A percentile compares a stretch with the other conserved stretches of the same genome.
Conservation (phyloP, 2,797 vertebrate species). For the Eulemur mongoz region DNA sequence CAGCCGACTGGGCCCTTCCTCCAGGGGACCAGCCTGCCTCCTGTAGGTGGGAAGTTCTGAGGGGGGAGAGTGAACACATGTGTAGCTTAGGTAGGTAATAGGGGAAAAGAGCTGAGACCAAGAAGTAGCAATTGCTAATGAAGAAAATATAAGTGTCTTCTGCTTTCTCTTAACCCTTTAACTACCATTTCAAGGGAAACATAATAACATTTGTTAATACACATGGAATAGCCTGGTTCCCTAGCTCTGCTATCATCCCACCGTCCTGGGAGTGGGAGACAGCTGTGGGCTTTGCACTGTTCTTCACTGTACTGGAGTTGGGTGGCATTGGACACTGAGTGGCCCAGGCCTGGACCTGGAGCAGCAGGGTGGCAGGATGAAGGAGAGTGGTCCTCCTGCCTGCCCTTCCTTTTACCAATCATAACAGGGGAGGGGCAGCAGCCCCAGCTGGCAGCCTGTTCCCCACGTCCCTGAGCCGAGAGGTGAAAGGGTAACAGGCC, state of each 20-base stretch:
- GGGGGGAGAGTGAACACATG: not conserved
- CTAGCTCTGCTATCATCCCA: not conserved
- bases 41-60: not conserved
- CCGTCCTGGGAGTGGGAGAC: not conserved
- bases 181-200: not conserved
- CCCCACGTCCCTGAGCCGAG: not conserved
- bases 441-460: not conserved
- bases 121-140: not conserved
- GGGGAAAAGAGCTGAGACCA: not conserved
- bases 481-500: constrained; percentile 51
- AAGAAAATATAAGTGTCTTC: not conserved
- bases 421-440: not conserved
- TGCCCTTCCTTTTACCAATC: not conserved
- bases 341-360: not conserved
- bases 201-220: not conserved
- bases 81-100: not conserved
- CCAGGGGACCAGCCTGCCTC: not conserved
- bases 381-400: not conserved
- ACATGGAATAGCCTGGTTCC: not conserved
- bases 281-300: not conserved
- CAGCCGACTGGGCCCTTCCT: not conserved
- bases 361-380: not conserved
- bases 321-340: not conserved
- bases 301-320: not conserved
- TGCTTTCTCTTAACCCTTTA: not conserved